A percentile compares a stretch with the other conserved stretches of the same genome.
These are phyloP conservation scores for Sylvilagus floridanus DNA, from an alignment of 2,797 vertebrate species.

Conservation along the genomic window DNA sequence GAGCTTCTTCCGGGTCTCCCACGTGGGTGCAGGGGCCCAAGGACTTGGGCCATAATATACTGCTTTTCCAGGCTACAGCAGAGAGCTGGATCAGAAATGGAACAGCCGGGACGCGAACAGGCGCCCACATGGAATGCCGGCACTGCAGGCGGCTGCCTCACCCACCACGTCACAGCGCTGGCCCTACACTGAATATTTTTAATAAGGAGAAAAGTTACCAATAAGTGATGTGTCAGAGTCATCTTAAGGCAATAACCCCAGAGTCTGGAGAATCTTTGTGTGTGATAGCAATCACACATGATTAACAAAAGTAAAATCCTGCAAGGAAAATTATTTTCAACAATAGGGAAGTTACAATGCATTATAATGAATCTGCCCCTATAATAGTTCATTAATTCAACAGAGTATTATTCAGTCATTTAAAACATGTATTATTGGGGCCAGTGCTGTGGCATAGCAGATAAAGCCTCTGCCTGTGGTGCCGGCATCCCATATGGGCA, in stretches of 20 bases:
- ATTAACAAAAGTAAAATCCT: background rate
- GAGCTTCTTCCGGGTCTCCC: too few relatives aligned
- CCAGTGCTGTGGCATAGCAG: too few relatives aligned
- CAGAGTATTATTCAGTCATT: slow-evolving; percentile 23
- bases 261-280: background rate
- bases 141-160: too few relatives aligned
- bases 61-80: too few relatives aligned
- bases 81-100: too few relatives aligned
- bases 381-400: background rate
- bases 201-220: background rate
- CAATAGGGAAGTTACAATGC: background rate
- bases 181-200: background rate
- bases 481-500: too few relatives aligned
- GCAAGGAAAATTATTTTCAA: background rate
- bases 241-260: background rate
- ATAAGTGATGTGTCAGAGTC: background rate
- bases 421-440: background rate
- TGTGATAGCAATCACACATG: background rate
- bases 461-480: too few relatives aligned
- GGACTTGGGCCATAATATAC: too few relatives aligned
- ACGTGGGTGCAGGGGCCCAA: too few relatives aligned
- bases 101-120: too few relatives aligned
- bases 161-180: too few relatives aligned
- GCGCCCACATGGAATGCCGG: too few relatives aligned
- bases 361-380: background rate